phyloP scores from a whole-genome alignment of 2,888 invertebrate species.

The Macaria notata region DNA sequence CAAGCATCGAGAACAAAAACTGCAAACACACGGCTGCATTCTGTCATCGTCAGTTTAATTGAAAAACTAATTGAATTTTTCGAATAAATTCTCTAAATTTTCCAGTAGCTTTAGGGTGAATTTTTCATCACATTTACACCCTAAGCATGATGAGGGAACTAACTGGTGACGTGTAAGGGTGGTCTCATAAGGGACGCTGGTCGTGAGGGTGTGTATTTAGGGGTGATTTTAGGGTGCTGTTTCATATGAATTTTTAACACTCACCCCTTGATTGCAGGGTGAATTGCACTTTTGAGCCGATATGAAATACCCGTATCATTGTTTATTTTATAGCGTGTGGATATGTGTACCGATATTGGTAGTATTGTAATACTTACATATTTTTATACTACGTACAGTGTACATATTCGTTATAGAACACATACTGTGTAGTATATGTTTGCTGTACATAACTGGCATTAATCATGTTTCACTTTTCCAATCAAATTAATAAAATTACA shows the following conservation, averaged over 20 bases:
- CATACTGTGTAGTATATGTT: too few relatives aligned
- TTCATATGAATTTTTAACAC: conserved; percentile 20
- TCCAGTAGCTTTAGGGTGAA: conserved; percentile 11
- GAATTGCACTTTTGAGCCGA: conserved; percentile 17
- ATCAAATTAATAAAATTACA: too few relatives aligned
- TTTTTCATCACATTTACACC: conserved; percentile 21
- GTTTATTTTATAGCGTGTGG: conserved; percentile 1
- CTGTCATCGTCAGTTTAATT: neutral
- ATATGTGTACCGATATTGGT: too few relatives aligned
- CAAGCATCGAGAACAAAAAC: too few relatives aligned
- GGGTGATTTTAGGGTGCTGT: conserved; percentile 17
- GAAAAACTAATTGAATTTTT: conserved; percentile 6
- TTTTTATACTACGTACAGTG: too few relatives aligned
- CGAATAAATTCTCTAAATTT: conserved; percentile 9
- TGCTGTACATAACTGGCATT: too few relatives aligned
- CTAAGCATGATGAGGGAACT: conserved; percentile 18
- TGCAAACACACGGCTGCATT: too few relatives aligned
- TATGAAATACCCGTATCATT: conserved; percentile 9
- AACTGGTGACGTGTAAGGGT: conserved; percentile 20
- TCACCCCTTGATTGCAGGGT: conserved; percentile 10
- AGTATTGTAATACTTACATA: too few relatives aligned
- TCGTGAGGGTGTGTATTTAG: conserved; percentile 15
- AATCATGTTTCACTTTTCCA: too few relatives aligned
- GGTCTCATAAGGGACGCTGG: conserved; percentile 23
- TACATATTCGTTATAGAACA: too few relatives aligned